Conservation (phyloP, 2,888 invertebrate species). For the Eristalis pertinax region DNA sequence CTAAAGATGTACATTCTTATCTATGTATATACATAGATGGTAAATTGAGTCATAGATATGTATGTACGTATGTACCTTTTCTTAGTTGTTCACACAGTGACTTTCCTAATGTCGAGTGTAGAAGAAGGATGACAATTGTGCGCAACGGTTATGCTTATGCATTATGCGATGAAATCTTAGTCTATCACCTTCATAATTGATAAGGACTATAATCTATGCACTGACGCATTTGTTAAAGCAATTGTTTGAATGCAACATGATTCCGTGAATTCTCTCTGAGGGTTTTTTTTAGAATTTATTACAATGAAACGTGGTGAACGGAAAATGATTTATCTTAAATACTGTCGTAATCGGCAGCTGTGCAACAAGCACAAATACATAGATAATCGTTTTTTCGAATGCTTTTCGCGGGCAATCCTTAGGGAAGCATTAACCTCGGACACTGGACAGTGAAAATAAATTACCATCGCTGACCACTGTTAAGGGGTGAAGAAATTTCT, state of each 20-base stretch:
- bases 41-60: no score
- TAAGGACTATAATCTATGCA: neutral
- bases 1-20: no score
- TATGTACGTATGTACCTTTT: no score
- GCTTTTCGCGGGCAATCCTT: slow-evolving; percentile 53
- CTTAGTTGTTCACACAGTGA: no score
- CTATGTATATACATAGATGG: no score
- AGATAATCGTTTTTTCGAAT: slow-evolving; percentile 20
- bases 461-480: slow-evolving; percentile 54
- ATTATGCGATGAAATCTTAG: neutral
- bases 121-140: no score
- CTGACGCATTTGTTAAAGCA: neutral
- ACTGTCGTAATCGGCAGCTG: slow-evolving; percentile 43
- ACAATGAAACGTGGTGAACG: neutral
- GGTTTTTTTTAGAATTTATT: neutral
- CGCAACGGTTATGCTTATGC: neutral
- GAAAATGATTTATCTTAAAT: slow-evolving; percentile 39
- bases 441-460: slow-evolving; percentile 57
- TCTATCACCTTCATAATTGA: neutral
- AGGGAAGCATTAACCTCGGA: slow-evolving; percentile 48
- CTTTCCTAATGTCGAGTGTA: no score
- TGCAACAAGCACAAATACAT: neutral
- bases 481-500: slow-evolving; percentile 59
- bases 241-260: neutral
- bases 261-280: neutral